Percentiles rank a stretch among this genome's conserved stretches.
Evolutionary conservation across 2,113 vertebrate species (phyloP).

Genomic region (Xenopus laevis): DNA sequence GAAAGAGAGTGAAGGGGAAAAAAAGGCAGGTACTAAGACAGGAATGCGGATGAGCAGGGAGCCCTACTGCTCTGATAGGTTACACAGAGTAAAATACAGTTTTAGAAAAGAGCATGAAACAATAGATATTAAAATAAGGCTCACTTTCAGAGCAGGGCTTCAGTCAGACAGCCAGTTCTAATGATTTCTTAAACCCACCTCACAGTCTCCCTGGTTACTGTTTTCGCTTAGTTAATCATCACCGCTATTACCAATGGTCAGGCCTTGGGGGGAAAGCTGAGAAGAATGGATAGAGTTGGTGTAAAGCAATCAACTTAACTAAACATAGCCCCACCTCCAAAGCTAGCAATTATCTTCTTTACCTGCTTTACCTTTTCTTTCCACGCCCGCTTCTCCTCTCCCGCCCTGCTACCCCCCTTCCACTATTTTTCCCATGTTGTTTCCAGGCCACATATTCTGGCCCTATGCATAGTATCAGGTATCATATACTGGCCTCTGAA

Average conservation of each 20-base stretch:
- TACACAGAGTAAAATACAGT: constrained; percentile 61
- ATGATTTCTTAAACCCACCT: constrained; percentile 79
- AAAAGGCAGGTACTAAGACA: constrained; percentile 44
- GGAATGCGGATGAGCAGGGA: constrained; percentile 64
- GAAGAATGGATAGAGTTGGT: constrained; percentile 57
- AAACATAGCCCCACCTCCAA: constrained; percentile 45
- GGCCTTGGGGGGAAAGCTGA: constrained; percentile 62
- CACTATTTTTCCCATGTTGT: constrained; percentile 31
- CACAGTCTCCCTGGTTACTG: constrained; percentile 74
- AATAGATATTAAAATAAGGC: constrained; percentile 47
- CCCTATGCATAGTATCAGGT: constrained; percentile 53
- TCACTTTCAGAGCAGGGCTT: constrained; percentile 66
- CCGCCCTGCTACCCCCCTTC: constrained; percentile 17
- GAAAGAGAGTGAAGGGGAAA: constrained; percentile 25
- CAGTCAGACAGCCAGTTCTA: constrained; percentile 70
- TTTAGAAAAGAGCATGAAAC: constrained; percentile 8
- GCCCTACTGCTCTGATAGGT: constrained; percentile 70
- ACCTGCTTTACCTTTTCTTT: constrained; percentile 47
- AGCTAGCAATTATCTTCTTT: constrained; percentile 38
- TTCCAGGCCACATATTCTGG: constrained; percentile 46
- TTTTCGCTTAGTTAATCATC: constrained; percentile 89
- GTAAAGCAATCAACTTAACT: constrained; percentile 51
- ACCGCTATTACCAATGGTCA: constrained; percentile 77
- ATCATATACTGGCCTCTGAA: constrained; percentile 55
- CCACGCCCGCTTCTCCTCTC: constrained; percentile 43